Evolutionary conservation across 2,797 vertebrate genomes (phyloP).

Genomic region (Silurus lanzhouensis): DNA sequence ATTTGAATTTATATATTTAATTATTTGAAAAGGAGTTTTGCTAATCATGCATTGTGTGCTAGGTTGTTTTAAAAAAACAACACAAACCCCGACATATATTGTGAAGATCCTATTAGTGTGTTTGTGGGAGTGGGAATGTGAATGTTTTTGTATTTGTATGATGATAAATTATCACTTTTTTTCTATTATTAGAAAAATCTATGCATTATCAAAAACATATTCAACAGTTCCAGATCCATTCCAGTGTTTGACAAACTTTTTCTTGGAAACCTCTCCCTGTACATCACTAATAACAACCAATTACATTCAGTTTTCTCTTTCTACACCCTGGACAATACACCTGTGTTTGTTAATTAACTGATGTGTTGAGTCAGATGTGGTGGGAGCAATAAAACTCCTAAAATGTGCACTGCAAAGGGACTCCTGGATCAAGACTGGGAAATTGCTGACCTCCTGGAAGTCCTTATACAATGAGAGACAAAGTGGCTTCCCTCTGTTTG

Average conservation of each 20-base stretch:
- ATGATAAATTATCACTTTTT: background rate
- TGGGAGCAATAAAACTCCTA: constrained; percentile 32
- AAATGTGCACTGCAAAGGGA: background rate
- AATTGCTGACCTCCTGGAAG: constrained; percentile 4
- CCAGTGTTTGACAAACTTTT: background rate
- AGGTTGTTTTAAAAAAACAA: constrained; percentile 2
- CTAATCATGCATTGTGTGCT: background rate
- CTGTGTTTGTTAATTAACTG: constrained; percentile 33
- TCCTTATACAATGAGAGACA: background rate
- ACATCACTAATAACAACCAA: background rate
- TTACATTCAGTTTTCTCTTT: background rate
- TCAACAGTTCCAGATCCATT: background rate
- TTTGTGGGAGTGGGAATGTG: background rate
- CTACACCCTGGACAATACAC: constrained; percentile 25
- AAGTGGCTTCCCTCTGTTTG: background rate
- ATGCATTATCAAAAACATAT: background rate
- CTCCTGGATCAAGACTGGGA: background rate
- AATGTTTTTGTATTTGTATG: constrained; percentile 3
- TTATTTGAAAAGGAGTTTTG: background rate
- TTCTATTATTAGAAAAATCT: background rate
- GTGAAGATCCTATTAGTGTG: background rate
- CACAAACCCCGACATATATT: background rate
- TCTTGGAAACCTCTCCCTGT: background rate
- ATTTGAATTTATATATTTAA: constrained; percentile 20
- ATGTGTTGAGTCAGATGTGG: constrained; percentile 9